Evolutionary conservation across 2,113 vertebrate species (phyloP), one percentile per base, ranked within the genome.

Genomic region (Calonectris borealis): DNA sequence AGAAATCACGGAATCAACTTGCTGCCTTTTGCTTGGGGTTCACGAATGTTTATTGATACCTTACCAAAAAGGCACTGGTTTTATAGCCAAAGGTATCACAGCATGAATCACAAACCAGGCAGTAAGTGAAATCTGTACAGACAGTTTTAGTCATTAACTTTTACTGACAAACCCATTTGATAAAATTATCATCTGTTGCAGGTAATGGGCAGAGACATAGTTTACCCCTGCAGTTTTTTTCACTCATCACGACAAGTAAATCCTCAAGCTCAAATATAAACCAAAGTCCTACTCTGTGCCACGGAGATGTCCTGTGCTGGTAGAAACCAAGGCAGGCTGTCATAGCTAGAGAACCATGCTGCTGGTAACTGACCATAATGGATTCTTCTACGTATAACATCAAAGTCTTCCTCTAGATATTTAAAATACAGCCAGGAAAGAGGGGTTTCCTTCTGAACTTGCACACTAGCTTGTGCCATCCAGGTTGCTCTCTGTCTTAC

Each of bases 61-160:
- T 61, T 24, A 61, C 2, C 3, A 29, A 77, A 88, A 69, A 79
- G 65, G 4, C 16, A 10, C 36, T 81, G 17, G 2, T 7, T 69
- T 83, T 62, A 65, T 36, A 84, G 60, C 55, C 34, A 83, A 78
- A 94, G 13, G 7, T 71, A 68, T 51, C 70, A 62, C 57, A 71
- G n/a, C n/a, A 81, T 81, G 70, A 84, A 84, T 54, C 55, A 44
- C 11, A 78, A 89, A 61, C 6, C 14, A 79, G 48, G 48, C 7
- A 52, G 48, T 36, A 68, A 84, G 13, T 38, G 20, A 85, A 83
- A 80, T n/a, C 52, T 85, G 40, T 48, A 48, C 66, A 66, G 83
- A 64, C 4, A 83, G 71, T 57, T 92, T 91, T 80, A 54, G 34
- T 77, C 75, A 44, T 95, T 92, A 93, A 72, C 44, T 95, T 95